These are phyloP conservation scores for Trachelus stipa DNA, from an alignment of 2,888 invertebrate genomes.

Conservation along the genomic window DNA sequence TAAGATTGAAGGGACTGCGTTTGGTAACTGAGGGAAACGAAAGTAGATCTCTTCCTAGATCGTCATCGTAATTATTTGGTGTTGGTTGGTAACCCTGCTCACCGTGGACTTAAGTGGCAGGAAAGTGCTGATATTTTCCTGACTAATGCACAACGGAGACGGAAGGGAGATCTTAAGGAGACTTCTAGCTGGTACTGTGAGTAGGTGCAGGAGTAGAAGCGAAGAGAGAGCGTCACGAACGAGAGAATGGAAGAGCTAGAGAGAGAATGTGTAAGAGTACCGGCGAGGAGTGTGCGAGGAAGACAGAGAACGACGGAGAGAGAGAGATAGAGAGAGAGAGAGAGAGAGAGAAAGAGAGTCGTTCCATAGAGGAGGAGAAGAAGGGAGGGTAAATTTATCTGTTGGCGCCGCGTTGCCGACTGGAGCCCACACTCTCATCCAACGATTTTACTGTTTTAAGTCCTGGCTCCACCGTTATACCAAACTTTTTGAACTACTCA, in stretches of 20 bases:
- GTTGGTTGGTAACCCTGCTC: not conserved
- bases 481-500: conserved; percentile 9
- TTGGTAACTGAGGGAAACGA: not conserved
- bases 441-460: conserved; percentile 13
- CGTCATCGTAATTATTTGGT: not conserved
- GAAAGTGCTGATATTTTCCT: conserved; percentile 9
- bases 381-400: conserved; percentile 47
- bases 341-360: not conserved
- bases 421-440: conserved; percentile 29
- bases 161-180: conserved; percentile 7
- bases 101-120: not conserved
- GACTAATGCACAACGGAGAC: conserved; percentile 12
- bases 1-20: not conserved
- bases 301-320: conserved; percentile 8
- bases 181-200: not conserved
- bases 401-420: conserved; percentile 46
- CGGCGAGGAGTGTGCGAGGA: conserved; percentile 3
- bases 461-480: conserved; percentile 7
- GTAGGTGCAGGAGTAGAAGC: not conserved
- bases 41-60: not conserved
- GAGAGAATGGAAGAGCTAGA: not conserved
- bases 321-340: not conserved
- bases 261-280: not conserved
- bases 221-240: not conserved
- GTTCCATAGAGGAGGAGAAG: conserved; percentile 6